Conservation (phyloP, 2,888 invertebrate species). For the Pandemis corylana region DNA sequence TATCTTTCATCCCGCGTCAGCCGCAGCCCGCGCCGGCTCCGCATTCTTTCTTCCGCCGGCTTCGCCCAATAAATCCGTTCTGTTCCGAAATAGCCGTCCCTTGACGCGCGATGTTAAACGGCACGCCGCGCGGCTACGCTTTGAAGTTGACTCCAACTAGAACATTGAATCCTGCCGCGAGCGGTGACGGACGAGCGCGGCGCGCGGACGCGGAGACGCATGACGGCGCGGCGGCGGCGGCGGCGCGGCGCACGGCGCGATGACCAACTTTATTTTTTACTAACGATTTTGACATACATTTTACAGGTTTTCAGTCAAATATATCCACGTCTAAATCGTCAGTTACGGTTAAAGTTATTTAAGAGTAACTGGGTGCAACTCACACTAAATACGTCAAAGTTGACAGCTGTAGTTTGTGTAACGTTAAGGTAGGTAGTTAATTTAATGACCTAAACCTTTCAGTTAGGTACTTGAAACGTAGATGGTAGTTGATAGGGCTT, state of each 20-base stretch:
- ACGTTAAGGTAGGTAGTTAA: background rate
- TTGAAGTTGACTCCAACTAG: conserved; percentile 22
- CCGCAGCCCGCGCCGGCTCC: conserved; percentile 3
- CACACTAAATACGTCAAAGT: too few relatives aligned
- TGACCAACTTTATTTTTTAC: too few relatives aligned
- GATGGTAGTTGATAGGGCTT: conserved; percentile 15
- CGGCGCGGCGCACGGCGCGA: too few relatives aligned
- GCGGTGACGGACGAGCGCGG: conserved; percentile 12
- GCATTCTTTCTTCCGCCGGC: background rate
- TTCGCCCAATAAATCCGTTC: background rate
- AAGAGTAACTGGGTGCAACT: too few relatives aligned
- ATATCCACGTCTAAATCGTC: too few relatives aligned
- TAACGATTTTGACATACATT: too few relatives aligned
- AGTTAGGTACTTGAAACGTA: conserved; percentile 3
- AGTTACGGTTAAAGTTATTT: too few relatives aligned
- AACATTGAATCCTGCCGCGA: background rate
- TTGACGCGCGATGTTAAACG: conserved; percentile 20
- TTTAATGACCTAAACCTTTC: too few relatives aligned
- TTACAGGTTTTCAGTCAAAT: too few relatives aligned
- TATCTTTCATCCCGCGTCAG: conserved; percentile 31
- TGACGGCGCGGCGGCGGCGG: too few relatives aligned
- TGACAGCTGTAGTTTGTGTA: background rate
- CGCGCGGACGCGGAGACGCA: conserved; percentile 23
- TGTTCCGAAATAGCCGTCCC: conserved; percentile 24
- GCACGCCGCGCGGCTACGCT: conserved; percentile 10